Percentiles rank a stretch among this genome's conserved stretches.
Conservation (phyloP, 2,888 invertebrate genomes). For the Brachyptera risi region DNA sequence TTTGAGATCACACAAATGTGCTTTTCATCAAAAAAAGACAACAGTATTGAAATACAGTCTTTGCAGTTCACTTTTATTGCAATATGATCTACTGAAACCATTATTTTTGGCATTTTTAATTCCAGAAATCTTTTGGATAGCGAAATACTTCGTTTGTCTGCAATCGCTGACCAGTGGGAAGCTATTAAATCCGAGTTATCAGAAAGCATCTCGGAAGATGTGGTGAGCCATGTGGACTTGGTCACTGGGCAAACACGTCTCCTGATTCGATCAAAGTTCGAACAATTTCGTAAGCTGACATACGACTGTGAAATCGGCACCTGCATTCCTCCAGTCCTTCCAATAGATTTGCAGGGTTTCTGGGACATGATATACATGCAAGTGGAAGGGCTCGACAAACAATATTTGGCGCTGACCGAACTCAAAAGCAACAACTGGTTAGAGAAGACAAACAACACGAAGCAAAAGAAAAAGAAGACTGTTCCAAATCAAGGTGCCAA, state of each 20-base stretch:
- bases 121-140: slow-evolving; percentile 38
- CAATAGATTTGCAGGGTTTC: slow-evolving; percentile 76
- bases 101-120: neutral
- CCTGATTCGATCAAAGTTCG: slow-evolving; percentile 69
- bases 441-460: neutral
- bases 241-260: slow-evolving; percentile 76
- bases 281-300: slow-evolving; percentile 65
- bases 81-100: too few relatives aligned
- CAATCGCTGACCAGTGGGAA: neutral
- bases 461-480: neutral
- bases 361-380: slow-evolving; percentile 69
- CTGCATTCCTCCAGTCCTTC: slow-evolving; percentile 53
- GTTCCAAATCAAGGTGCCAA: too few relatives aligned
- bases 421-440: neutral
- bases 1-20: too few relatives aligned
- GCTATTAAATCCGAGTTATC: slow-evolving; percentile 22
- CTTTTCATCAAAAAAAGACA: too few relatives aligned
- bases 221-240: slow-evolving; percentile 58
- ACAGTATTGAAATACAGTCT: too few relatives aligned
- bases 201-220: slow-evolving; percentile 49
- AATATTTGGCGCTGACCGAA: too few relatives aligned
- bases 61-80: too few relatives aligned
- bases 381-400: too few relatives aligned
- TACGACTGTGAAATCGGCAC: slow-evolving; percentile 46
- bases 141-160: slow-evolving; percentile 40